A percentile compares a stretch with the other conserved stretches of the same genome.
These are phyloP conservation scores for Saimiri boliviensis DNA, from an alignment of 2,113 vertebrate species.

Conservation along the genomic window DNA sequence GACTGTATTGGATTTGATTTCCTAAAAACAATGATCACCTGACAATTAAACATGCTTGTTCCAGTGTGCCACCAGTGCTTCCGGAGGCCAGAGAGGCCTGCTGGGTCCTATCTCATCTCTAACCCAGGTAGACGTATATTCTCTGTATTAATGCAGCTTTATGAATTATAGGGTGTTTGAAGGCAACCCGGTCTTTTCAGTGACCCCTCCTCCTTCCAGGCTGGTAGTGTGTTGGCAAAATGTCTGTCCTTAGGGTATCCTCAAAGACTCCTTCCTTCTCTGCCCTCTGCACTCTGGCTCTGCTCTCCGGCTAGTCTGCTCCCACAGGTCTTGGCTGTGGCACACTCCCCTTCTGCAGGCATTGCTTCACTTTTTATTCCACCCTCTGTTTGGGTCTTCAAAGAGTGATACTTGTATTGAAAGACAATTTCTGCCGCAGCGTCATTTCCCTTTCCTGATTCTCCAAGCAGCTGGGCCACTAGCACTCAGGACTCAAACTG, in stretches of 20 bases:
- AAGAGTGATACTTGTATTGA: background rate
- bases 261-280: too few relatives aligned
- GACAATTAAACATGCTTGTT: background rate
- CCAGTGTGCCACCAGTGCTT: too few relatives aligned
- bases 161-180: background rate
- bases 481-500: background rate
- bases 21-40: background rate
- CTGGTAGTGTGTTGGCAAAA: background rate
- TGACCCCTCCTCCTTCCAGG: background rate
- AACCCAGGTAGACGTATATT: background rate
- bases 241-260: background rate
- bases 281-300: background rate
- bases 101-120: accelerated
- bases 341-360: background rate
- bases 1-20: background rate
- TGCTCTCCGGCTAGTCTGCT: too few relatives aligned
- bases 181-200: background rate
- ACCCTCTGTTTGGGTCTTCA: background rate
- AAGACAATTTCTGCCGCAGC: background rate
- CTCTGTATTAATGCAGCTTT: background rate
- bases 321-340: background rate
- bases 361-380: background rate
- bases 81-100: background rate
- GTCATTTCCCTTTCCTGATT: background rate
- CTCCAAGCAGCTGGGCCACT: background rate